Base-by-base conservation (phyloP, 1,140 invertebrate species). In the Ctenoplectra terminalis region DNA sequence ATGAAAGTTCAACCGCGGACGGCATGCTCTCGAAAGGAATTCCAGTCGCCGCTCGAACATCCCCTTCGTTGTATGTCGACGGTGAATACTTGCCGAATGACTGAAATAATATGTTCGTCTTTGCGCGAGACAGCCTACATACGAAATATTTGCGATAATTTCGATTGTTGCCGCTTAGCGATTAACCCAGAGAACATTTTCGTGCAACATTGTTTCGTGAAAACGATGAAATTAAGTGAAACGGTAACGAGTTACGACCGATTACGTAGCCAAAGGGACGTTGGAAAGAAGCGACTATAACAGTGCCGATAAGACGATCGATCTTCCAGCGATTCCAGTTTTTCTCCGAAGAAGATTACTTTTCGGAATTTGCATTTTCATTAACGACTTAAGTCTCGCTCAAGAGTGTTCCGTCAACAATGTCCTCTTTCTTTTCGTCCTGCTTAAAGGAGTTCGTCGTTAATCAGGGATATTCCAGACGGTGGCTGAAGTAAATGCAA, bases 331-430 rank as follows among this genome's bases (percentile, higher is more conserved):
- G 74, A 66, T 50, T 71, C 1, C 40, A 71, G 56, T 11, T 37
- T 48, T 58, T 54, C 37, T n/a, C 43, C 31, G 40, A 31, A 20
- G 4, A 37, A 60, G 79, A 74, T 80, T 85, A 87, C 82, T 71
- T 76, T 60, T 26, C 60, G 37, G 2, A 54, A 87, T 87, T 87
- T 87, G 69, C 86, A 87, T 87, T 87, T 87, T 87, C 85, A 87
- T 87, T 84, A 84, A 80, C 85, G 73, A 63, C 69, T 87, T 72
- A 66, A 83, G 50, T 75, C 46, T 43, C 67, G 48, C 17, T 71
- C 43, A 40, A 56, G 60, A 79, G 60, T 63, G 48, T n/a, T 77
- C 64, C 54, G 74, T 70, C 64, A 77, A 70, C 56, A 69, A 9
- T 34, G 66, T 56, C 23, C 13, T 20, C 60, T 4, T 34, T n/a